A percentile compares a stretch with the other conserved stretches of the same genome.
Conservation (phyloP, 2,797 vertebrate species). For the Numenius phaeopus region DNA sequence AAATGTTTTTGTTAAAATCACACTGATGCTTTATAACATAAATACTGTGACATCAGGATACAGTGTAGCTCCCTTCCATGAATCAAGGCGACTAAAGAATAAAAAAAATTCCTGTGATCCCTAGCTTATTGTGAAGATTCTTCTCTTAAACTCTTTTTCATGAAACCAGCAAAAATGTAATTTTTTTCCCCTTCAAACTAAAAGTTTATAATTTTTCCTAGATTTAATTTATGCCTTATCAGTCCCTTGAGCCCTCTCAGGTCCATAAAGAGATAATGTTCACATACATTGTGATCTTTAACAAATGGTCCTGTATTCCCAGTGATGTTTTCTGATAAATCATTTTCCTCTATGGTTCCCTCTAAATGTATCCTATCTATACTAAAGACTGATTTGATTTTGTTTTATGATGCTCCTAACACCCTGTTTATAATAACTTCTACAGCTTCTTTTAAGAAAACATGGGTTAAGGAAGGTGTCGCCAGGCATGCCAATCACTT, state of each 20-base stretch:
- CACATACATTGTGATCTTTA: neutral
- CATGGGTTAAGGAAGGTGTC: neutral
- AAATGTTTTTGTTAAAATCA: neutral
- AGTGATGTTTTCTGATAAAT: neutral
- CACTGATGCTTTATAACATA: neutral
- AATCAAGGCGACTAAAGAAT: neutral
- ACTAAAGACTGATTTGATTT: constrained; percentile 17
- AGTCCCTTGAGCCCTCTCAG: neutral
- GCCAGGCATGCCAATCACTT: neutral
- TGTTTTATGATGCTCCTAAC: neutral
- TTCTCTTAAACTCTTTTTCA: neutral
- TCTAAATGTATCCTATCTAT: neutral
- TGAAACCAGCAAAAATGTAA: neutral
- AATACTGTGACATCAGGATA: neutral
- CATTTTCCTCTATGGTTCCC: neutral
- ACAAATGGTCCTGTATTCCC: neutral
- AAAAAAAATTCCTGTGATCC: neutral
- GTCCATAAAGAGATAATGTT: neutral
- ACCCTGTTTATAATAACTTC: neutral
- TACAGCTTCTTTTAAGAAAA: neutral
- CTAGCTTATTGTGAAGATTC: neutral
- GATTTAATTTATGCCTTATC: neutral
- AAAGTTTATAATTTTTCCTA: neutral
- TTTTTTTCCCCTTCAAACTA: neutral
- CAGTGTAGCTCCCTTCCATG: neutral